phyloP scores from a whole-genome alignment of 37 sponge, comb jelly and placozoan species.

The Amphimedon queenslandica region DNA sequence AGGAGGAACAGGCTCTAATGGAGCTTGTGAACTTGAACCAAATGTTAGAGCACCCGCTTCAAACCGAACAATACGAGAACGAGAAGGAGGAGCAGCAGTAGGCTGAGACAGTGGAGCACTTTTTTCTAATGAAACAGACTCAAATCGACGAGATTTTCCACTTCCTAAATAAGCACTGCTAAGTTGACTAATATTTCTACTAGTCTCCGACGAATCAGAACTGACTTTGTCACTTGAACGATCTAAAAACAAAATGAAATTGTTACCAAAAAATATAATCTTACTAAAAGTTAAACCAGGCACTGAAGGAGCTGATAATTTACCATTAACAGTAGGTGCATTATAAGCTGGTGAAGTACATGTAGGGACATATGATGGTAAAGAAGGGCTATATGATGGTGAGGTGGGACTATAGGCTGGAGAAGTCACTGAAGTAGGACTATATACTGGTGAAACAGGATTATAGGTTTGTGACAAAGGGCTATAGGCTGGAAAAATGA shows the following conservation, averaged over 20 bases:
- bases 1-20: neutral
- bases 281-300: no score
- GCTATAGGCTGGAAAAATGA: neutral
- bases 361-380: neutral
- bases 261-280: no score
- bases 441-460: neutral
- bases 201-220: no score
- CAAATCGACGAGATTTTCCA: no score
- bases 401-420: constrained; percentile 8
- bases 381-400: neutral
- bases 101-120: constrained; percentile 25
- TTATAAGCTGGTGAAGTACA: neutral
- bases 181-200: no score
- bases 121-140: constrained; percentile 9
- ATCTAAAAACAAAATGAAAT: no score
- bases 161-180: no score
- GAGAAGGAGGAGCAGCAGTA: constrained; percentile 1
- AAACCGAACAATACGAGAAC: no score
- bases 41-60: no score
- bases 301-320: no score
- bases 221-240: no score
- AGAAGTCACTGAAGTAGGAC: constrained; percentile 5
- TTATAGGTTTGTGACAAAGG: neutral
- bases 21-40: neutral
- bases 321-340: no score